Evolutionary conservation across 2,113 vertebrate genomes (phyloP), one percentile per base, ranked within the genome.

Genomic region (Calyptommatus sinebrachiatus): DNA sequence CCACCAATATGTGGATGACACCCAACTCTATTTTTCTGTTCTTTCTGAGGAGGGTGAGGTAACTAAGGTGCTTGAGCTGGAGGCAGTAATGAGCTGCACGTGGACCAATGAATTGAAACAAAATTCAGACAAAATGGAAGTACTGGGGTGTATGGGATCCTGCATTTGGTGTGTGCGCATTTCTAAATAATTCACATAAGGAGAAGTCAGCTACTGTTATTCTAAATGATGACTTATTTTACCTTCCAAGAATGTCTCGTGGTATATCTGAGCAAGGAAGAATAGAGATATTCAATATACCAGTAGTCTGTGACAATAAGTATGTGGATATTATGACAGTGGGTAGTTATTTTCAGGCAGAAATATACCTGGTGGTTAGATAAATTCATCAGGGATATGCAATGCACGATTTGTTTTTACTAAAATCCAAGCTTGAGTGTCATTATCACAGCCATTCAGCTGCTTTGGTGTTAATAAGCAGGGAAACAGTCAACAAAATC

Each of bases 251-350:
- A 68, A 16, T 61, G 76, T 83, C 84, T 87, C 91, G 88, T 83
- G 87, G 77, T 41, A 77, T 57, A 73, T 53, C 74, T 70, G 82
- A 86, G 82, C 78, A 86, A 84, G 77, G 31, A 88, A 86, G 85
- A 90, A 89, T 89, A 91, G 50, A 85, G 60, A 85, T 88, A 85
- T 76, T 80, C 81, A 89, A 85, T 88, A 73, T 29, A 87, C 46
- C 45, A 60, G 85, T 31, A 24, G 53, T 65, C 48, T 78, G 0
- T 8, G 68, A 81, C 12, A 79, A 0, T 0, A 18, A 61, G 67
- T 57, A 28, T 63, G 21, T 35, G 57, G 20, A 20, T 14, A 53
- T 65, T n/a, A 26, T 63, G 69, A 69, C 11, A 3, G 6, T 5
- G 46, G 70, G 82, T 8, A 16, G 0, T 11, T 85, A 72, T 85